Evolutionary conservation across 1,140 invertebrate genomes (phyloP).

Genomic region (Bilobella aurantiaca): DNA sequence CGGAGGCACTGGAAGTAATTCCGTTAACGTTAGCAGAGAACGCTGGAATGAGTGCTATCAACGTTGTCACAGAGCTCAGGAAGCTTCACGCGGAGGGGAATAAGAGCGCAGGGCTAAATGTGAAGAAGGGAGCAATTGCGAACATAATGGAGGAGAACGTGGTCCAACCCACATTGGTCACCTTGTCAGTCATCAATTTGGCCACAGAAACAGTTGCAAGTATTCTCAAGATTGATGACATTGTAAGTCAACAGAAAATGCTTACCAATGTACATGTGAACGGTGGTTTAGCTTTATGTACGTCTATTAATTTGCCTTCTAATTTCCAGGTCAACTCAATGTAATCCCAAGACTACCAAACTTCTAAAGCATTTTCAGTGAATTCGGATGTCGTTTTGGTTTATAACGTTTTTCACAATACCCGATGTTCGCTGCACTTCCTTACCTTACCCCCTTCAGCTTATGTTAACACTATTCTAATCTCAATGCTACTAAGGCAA

Average conservation of each 20-base stretch:
- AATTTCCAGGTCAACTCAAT: constrained; percentile 2
- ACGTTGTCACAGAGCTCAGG: constrained; percentile 91
- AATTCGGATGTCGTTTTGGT: too few relatives aligned
- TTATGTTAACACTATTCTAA: too few relatives aligned
- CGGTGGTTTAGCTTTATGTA: not conserved
- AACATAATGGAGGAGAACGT: constrained; percentile 97
- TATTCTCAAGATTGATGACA: constrained; percentile 99
- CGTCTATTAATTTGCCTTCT: not conserved
- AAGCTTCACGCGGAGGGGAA: constrained; percentile 82
- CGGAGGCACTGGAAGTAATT: constrained; percentile 91
- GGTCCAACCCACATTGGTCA: constrained; percentile 91
- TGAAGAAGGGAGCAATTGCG: constrained; percentile 87
- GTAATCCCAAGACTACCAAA: not conserved
- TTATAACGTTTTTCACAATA: too few relatives aligned
- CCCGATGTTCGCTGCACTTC: too few relatives aligned
- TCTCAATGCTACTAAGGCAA: too few relatives aligned
- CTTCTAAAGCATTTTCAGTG: too few relatives aligned
- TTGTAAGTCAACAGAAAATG: constrained; percentile 46
- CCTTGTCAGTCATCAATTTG: constrained; percentile 82
- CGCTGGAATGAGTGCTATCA: constrained; percentile 94
- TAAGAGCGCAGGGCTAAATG: constrained; percentile 85
- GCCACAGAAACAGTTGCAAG: constrained; percentile 94
- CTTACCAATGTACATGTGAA: not conserved
- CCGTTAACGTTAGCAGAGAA: constrained; percentile 98
- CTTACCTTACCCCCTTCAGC: too few relatives aligned